Conservation (phyloP, 2,888 invertebrate species). For the Dromius quadrimaculatus region DNA sequence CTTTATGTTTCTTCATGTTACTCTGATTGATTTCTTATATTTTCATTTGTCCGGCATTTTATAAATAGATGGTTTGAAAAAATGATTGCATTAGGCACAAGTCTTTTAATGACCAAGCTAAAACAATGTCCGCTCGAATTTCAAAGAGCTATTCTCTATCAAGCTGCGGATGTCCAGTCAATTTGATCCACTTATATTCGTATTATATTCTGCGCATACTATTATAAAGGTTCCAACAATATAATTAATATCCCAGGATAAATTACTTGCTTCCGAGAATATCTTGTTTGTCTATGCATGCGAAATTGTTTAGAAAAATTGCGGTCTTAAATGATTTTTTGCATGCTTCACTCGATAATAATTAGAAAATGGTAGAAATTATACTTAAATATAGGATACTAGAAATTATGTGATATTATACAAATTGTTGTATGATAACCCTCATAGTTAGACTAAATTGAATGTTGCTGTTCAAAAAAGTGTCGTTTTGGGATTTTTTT, state of each 20-base stretch:
- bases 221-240: conserved; percentile 10
- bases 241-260: conserved; percentile 14
- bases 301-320: conserved; percentile 20
- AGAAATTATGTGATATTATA: conserved; percentile 10
- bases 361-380: conserved; percentile 11
- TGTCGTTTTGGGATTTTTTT: too few species aligned
- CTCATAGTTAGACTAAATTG: conserved; percentile 11
- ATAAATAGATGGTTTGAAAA: too few species aligned
- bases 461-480: too few species aligned
- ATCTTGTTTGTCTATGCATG: conserved; percentile 26
- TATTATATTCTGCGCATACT: conserved; percentile 34
- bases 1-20: too few species aligned
- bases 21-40: too few species aligned
- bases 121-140: neutral
- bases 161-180: conserved; percentile 38
- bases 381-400: conserved; percentile 19
- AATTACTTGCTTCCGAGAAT: conserved; percentile 25
- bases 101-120: conserved; percentile 14
- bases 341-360: neutral
- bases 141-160: too few species aligned
- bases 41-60: too few species aligned
- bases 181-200: conserved; percentile 47
- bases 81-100: conserved; percentile 3
- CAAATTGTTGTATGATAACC: conserved; percentile 6
- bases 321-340: conserved; percentile 31